phyloP scores from a whole-genome alignment of 2,113 vertebrate genomes.

The Cheilinus undulatus region DNA sequence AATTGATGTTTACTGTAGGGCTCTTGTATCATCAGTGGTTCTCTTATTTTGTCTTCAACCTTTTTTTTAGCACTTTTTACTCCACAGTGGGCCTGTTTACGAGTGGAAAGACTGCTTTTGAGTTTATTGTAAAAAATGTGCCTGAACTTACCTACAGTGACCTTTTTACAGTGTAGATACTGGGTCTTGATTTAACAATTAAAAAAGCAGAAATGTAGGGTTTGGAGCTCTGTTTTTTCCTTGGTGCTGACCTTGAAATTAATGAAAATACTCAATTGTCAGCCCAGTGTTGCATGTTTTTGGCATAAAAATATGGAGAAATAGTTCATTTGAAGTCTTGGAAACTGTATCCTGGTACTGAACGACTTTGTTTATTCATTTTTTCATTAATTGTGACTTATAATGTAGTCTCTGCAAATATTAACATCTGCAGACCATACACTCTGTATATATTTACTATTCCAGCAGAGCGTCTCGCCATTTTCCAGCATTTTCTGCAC shows the following conservation, averaged over 20 bases:
- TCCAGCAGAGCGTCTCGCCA: slow-evolving; percentile 1
- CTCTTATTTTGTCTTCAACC: slow-evolving; percentile 20
- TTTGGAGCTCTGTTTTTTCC: not conserved
- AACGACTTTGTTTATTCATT: not conserved
- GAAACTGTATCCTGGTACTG: no score
- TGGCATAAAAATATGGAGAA: no score
- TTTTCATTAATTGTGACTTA: slow-evolving; percentile 5
- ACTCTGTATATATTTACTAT: slow-evolving; percentile 29
- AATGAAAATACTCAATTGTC: no score
- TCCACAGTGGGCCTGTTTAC: slow-evolving; percentile 16
- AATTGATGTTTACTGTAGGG: slow-evolving; percentile 48
- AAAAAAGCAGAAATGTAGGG: no score
- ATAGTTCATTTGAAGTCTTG: no score
- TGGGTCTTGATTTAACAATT: not conserved
- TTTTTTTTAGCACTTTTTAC: slow-evolving; percentile 30
- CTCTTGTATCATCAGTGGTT: slow-evolving; percentile 9
- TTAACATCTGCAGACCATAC: slow-evolving; percentile 20
- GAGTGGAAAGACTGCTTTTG: not conserved
- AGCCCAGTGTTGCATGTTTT: no score
- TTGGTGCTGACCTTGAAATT: no score
- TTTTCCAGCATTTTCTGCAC: slow-evolving; percentile 45
- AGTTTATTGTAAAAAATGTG: not conserved
- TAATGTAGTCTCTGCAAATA: not conserved
- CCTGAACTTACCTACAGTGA: not conserved
- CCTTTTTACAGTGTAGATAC: not conserved